Evolutionary conservation across 2,888 invertebrate species (phyloP).

Genomic region (Callyntrura guangdongensis): DNA sequence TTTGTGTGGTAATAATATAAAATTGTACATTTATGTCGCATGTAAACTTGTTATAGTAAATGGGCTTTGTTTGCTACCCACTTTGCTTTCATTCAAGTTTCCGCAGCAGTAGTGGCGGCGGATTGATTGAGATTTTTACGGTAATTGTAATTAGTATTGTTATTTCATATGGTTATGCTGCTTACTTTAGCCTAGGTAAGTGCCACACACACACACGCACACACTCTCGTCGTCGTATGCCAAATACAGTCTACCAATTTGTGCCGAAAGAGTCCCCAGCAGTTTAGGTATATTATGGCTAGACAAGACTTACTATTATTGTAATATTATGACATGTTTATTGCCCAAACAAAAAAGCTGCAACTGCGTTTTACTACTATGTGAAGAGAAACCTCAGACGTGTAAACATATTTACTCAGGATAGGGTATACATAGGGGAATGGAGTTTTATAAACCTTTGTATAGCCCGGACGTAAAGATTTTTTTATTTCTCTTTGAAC

Average conservation of each 20-base stretch:
- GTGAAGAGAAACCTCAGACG: background rate
- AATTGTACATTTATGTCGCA: constrained; percentile 10
- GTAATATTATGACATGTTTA: constrained; percentile 69
- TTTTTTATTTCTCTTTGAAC: constrained; percentile 22
- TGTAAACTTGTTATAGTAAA: constrained; percentile 38
- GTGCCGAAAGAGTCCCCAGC: too few relatives aligned
- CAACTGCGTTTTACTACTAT: constrained; percentile 14
- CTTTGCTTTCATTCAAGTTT: constrained; percentile 28
- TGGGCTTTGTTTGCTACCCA: background rate
- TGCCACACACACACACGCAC: background rate
- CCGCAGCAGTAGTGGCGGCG: background rate
- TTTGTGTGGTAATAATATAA: constrained; percentile 26
- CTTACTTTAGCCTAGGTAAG: constrained; percentile 54
- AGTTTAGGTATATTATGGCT: background rate
- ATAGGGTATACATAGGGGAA: background rate
- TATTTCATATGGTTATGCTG: constrained; percentile 62
- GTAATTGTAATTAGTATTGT: constrained; percentile 80
- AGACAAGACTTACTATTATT: constrained; percentile 46
- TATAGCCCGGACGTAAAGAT: too few relatives aligned
- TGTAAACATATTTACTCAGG: too few relatives aligned
- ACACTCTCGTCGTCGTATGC: too few relatives aligned
- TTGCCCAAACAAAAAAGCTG: constrained; percentile 53
- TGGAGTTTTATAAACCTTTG: background rate
- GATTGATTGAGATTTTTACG: constrained; percentile 75
- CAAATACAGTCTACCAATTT: too few relatives aligned